These are phyloP conservation scores for Linyphia triangularis DNA, from an alignment of 2,888 invertebrate genomes.

Conservation along the genomic window DNA sequence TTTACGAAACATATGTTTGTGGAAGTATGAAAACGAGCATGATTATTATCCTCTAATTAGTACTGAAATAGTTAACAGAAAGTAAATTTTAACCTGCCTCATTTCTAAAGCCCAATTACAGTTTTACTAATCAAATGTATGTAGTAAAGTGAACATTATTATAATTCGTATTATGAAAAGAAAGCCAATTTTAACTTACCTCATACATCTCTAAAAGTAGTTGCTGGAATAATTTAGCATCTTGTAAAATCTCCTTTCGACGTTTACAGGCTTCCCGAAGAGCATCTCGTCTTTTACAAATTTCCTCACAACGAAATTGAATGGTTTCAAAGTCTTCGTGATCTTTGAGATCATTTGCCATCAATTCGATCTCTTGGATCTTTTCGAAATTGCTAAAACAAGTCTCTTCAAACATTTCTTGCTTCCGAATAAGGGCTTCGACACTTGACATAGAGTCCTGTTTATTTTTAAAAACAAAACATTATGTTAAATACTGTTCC, in stretches of 20 bases:
- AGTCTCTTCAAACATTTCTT: conserved; percentile 94
- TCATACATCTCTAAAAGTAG: conserved; percentile 92
- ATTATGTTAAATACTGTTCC: too few species aligned
- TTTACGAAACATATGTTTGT: too few species aligned
- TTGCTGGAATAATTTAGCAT: conserved; percentile 92
- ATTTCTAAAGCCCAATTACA: too few species aligned
- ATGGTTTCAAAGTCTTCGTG: conserved; percentile 88
- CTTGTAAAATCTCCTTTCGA: conserved; percentile 88
- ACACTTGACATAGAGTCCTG: conserved; percentile 85
- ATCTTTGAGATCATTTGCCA: conserved; percentile 85
- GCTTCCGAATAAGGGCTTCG: conserved; percentile 92
- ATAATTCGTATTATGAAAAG: too few species aligned
- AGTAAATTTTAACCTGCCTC: too few species aligned
- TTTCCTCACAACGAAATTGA: conserved; percentile 84
- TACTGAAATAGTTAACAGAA: too few species aligned
- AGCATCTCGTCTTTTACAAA: conserved; percentile 84
- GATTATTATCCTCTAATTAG: too few species aligned
- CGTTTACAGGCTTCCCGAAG: conserved; percentile 85
- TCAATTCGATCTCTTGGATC: conserved; percentile 87
- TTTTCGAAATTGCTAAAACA: conserved; percentile 88
- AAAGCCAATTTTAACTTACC: conserved; percentile 81
- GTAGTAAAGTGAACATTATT: too few species aligned
- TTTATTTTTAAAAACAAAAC: background rate
- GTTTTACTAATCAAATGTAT: too few species aligned
- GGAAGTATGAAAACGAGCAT: too few species aligned